These are phyloP conservation scores for Proteles cristata DNA, from an alignment of 2,113 vertebrate genomes.

Conservation along the genomic window DNA sequence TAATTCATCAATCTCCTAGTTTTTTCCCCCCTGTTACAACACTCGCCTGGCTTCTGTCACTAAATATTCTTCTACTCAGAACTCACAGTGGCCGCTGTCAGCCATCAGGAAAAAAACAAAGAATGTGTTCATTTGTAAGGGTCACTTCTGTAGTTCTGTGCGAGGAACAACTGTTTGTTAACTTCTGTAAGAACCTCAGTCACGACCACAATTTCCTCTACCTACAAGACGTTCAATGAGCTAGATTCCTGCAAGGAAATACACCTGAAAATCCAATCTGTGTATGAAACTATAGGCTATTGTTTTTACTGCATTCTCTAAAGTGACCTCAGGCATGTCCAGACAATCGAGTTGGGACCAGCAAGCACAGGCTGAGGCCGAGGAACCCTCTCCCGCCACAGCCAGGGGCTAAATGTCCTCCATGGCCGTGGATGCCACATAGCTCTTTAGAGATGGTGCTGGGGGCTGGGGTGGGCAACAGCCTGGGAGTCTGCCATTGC, in stretches of 20 bases:
- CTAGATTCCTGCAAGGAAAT: not conserved
- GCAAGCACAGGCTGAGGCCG: fast-evolving
- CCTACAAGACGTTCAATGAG: not conserved
- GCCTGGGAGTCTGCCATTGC: not conserved
- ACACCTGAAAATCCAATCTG: not conserved
- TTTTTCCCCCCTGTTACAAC: not conserved
- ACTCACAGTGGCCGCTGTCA: not conserved
- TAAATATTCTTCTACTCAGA: not conserved
- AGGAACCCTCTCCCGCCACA: fast-evolving
- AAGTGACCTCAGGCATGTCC: not conserved
- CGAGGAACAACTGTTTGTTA: not conserved
- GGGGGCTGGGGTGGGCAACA: not conserved
- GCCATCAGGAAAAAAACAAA: not conserved
- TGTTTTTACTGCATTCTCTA: not conserved
- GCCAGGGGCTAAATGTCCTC: fast-evolving
- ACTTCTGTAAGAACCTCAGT: not conserved
- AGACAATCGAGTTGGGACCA: not conserved
- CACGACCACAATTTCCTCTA: not conserved
- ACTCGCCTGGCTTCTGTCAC: not conserved
- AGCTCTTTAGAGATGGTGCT: not conserved
- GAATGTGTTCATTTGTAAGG: not conserved
- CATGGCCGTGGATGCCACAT: fast-evolving
- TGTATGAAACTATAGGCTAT: not conserved
- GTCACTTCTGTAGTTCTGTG: not conserved
- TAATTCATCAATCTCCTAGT: slow-evolving; percentile 29